Conservation (phyloP, 2,888 invertebrate genomes). For the Yponomeuta sedellus region DNA sequence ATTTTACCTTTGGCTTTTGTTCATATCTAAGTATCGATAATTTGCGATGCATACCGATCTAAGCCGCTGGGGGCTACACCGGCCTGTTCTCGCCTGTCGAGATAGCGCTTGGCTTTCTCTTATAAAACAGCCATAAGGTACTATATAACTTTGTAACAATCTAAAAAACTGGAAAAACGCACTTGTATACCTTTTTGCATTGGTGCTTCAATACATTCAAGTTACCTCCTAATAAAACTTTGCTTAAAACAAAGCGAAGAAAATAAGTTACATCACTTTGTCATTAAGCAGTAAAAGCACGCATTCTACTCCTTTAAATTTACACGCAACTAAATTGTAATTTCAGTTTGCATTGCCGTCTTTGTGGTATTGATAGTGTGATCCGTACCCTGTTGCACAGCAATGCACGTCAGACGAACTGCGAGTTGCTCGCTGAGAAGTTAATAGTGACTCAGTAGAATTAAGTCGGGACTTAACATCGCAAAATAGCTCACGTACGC, state of each 20-base stretch:
- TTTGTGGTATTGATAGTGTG: neutral
- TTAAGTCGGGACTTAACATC: constrained; percentile 11
- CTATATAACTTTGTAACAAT: constrained; percentile 1
- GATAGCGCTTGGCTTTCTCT: constrained; percentile 41
- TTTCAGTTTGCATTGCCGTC: neutral
- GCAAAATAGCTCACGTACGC: constrained; percentile 33
- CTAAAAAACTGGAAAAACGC: neutral
- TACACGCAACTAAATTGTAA: neutral
- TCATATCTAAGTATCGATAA: constrained; percentile 30
- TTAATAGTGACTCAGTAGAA: constrained; percentile 3
- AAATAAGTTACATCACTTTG: neutral
- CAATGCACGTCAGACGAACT: neutral
- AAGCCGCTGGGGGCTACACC: constrained; percentile 42
- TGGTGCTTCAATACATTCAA: neutral
- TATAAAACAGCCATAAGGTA: constrained; percentile 14
- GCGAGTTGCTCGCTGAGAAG: neutral
- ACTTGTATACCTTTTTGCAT: neutral
- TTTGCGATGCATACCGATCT: constrained; percentile 48
- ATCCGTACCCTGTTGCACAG: neutral
- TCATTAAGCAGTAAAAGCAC: neutral
- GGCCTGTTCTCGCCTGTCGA: constrained; percentile 34
- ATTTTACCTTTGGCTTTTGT: constrained; percentile 16
- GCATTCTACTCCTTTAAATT: neutral
- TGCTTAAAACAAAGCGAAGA: neutral
- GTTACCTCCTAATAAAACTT: neutral